Base-by-base conservation (phyloP, 2,797 vertebrate genomes). In the Leptatherina wallacei region DNA sequence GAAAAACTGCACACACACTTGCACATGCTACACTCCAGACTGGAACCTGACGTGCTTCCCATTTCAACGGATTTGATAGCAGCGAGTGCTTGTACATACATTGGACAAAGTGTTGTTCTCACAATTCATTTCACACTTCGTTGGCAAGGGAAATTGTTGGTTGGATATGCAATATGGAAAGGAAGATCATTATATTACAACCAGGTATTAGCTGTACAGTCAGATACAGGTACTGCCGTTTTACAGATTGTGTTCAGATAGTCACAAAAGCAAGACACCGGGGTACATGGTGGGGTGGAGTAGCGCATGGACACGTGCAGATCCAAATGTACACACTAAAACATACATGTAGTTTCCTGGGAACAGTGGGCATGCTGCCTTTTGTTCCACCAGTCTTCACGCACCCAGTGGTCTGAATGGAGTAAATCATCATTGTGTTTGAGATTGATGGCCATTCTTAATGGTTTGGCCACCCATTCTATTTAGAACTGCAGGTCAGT, bases 41-140 rank as follows among this genome's bases (percentile, higher is more conserved):
- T 42, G 69, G 61, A 83, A 51, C 22, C 61, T 12, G 11, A 88
- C 58, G 35, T 87, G 85, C 47, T 57, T 70, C 68, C 55, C 67
- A 85, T 92, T 85, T 61, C 68, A 83, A 88, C 82, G 16, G 65
- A 71, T 87, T 67, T 81, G 85, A 88, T 77, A 74, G 77, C 73
- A 67, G 65, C 36, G 75, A 61, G 47, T 67, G 65, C 68, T 73
- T 72, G 68, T 83, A 62, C 82, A 69, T 85, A 84, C 63, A 60
- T 75, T 61, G 47, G 72, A 87, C 73, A 73, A 82, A 65, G 85
- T 87, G 86, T 79, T 81, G 54, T 65, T 75, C 83, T 77, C 69
- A 62, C 83, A 90, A 78, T 88, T 93, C 82, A 91, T 93, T 93
- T 91, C 89, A 92, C 90, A 90, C 89, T 90, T 91, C 49, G 76